Percentiles rank a stretch among this genome's conserved stretches.
These are phyloP conservation scores for Ceyx cyanopectus DNA, from an alignment of 2,113 vertebrate species.

Conservation along the genomic window DNA sequence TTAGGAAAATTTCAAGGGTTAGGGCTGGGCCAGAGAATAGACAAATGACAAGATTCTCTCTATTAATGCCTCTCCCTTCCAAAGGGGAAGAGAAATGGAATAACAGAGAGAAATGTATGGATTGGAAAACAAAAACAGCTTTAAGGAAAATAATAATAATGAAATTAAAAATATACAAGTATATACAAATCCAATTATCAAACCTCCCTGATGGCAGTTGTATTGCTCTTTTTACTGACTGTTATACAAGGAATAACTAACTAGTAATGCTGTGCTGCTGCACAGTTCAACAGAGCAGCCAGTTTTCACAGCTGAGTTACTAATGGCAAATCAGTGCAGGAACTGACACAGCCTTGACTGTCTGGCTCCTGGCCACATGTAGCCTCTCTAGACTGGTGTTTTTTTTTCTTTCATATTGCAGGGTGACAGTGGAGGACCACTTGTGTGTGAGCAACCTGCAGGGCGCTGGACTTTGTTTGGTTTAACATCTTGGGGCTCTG, in stretches of 20 bases:
- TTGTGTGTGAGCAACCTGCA: conserved; percentile 85
- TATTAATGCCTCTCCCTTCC: neutral
- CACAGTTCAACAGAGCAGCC: too few relatives aligned
- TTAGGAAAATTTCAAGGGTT: neutral
- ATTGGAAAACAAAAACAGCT: too few relatives aligned
- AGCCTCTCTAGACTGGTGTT: neutral
- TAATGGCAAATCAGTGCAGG: too few relatives aligned
- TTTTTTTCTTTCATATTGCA: conserved; percentile 41
- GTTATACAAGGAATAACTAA: too few relatives aligned
- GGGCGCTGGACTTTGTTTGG: conserved; percentile 91
- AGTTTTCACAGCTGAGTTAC: too few relatives aligned
- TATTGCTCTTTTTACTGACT: too few relatives aligned
- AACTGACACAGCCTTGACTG: too few relatives aligned
- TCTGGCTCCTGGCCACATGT: fast-evolving
- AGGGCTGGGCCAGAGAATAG: neutral
- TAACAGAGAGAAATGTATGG: neutral
- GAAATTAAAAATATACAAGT: too few relatives aligned
- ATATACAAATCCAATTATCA: too few relatives aligned
- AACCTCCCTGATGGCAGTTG: too few relatives aligned
- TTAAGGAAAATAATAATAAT: too few relatives aligned
- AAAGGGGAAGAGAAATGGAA: neutral
- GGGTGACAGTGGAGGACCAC: conserved; percentile 92
- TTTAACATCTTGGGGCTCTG: conserved; percentile 92
- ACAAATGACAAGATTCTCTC: neutral
- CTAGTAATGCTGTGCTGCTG: too few relatives aligned